These are phyloP conservation scores for Reticulitermes lucifugus DNA, from an alignment of 2,888 invertebrate species.

Conservation along the genomic window DNA sequence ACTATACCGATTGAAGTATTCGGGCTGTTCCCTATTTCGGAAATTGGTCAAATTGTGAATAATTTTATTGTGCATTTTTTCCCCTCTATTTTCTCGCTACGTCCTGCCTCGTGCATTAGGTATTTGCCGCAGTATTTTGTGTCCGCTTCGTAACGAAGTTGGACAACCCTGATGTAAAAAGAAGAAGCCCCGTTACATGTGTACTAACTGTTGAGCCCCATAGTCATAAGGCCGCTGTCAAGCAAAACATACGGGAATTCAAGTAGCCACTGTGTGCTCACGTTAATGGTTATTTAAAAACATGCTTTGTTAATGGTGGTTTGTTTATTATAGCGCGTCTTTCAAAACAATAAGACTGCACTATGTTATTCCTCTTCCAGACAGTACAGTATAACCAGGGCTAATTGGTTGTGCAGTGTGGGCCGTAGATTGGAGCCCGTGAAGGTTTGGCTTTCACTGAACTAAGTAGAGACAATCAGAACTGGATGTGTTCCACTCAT, in stretches of 20 bases:
- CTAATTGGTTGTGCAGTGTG: not conserved
- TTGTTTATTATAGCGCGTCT: not conserved
- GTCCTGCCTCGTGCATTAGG: no score
- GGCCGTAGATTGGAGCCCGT: not conserved
- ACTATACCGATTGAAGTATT: no score
- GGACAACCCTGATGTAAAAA: not conserved
- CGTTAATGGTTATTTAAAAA: conserved; percentile 1
- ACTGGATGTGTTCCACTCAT: not conserved
- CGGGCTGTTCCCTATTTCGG: no score
- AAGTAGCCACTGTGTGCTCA: not conserved
- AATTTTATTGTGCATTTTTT: no score
- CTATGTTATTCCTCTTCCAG: no score
- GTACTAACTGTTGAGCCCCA: not conserved
- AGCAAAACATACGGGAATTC: not conserved
- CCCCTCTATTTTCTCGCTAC: no score
- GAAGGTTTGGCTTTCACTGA: not conserved
- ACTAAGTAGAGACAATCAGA: not conserved
- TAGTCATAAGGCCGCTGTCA: not conserved
- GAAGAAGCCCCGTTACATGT: not conserved
- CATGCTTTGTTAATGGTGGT: not conserved
- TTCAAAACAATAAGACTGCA: not conserved
- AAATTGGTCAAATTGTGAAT: no score
- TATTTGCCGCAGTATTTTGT: no score
- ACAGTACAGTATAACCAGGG: not conserved
- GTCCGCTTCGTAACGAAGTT: not conserved